Evolutionary conservation across 2,113 vertebrate species (phyloP).

Genomic region (Ornithorhynchus anatinus): DNA sequence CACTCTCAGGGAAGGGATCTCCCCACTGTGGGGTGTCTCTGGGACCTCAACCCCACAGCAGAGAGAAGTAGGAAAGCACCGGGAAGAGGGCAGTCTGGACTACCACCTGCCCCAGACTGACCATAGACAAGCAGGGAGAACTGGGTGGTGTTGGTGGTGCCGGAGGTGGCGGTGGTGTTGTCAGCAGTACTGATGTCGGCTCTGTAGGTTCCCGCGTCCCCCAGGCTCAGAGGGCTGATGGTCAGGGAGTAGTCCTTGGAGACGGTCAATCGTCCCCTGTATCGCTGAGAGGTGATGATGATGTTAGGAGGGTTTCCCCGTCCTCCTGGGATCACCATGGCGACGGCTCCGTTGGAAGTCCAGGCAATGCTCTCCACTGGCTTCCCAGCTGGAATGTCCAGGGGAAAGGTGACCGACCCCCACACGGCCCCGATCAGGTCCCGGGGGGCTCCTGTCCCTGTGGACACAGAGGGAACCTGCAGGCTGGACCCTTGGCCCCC

Average conservation of each 20-base stretch:
- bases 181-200: neutral
- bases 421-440: neutral
- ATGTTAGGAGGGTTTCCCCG: neutral
- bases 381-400: constrained; percentile 5
- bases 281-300: neutral
- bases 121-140: constrained; percentile 4
- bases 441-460: too few relatives aligned
- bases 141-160: rapidly evolving
- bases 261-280: neutral
- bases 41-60: neutral
- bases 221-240: constrained; percentile 32
- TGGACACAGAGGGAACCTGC: too few relatives aligned
- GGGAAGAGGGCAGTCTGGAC: neutral
- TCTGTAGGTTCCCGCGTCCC: constrained; percentile 7
- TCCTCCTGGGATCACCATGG: neutral
- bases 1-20: neutral
- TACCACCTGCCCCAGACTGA: constrained; percentile 17
- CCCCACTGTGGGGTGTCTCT: neutral
- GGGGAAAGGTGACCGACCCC: constrained; percentile 6
- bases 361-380: constrained; percentile 25
- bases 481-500: too few relatives aligned
- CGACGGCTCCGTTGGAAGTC: neutral
- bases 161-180: neutral
- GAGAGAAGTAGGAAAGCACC: neutral
- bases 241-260: constrained; percentile 3